Conservation (phyloP, 2,113 vertebrate genomes). For the Oophaga pumilio region DNA sequence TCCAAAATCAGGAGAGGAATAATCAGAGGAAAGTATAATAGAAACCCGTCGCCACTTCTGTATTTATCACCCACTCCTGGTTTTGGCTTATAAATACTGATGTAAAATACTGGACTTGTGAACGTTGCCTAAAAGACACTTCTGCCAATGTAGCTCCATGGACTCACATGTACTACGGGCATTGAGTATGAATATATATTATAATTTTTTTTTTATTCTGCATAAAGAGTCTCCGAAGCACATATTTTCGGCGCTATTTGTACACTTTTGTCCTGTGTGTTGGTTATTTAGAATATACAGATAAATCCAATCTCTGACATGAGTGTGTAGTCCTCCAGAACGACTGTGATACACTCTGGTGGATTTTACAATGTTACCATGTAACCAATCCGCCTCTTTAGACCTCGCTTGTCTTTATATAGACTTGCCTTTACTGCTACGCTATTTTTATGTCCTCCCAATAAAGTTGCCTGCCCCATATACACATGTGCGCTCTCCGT, state of each 20-base stretch:
- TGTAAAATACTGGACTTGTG: too few relatives aligned
- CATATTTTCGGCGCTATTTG: background rate
- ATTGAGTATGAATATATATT: background rate
- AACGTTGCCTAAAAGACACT: too few relatives aligned
- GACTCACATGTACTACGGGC: too few relatives aligned
- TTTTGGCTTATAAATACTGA: too few relatives aligned
- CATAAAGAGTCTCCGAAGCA: background rate
- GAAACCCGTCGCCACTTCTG: too few relatives aligned
- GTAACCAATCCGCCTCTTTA: background rate
- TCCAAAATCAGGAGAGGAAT: too few relatives aligned
- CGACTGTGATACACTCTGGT: background rate
- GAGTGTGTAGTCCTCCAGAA: background rate
- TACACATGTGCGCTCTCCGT: background rate
- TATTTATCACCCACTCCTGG: too few relatives aligned
- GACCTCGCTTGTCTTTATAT: constrained; percentile 1
- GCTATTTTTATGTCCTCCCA: constrained; percentile 7
- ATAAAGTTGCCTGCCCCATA: background rate
- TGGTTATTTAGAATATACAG: background rate
- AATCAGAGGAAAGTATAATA: too few relatives aligned
- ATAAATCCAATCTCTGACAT: background rate
- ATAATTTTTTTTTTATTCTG: background rate
- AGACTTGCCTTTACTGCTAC: background rate
- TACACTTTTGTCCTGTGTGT: background rate
- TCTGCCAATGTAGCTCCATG: too few relatives aligned
- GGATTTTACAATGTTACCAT: background rate